phyloP scores from a whole-genome alignment of 2,888 invertebrate species.

The Diaphora mendica region DNA sequence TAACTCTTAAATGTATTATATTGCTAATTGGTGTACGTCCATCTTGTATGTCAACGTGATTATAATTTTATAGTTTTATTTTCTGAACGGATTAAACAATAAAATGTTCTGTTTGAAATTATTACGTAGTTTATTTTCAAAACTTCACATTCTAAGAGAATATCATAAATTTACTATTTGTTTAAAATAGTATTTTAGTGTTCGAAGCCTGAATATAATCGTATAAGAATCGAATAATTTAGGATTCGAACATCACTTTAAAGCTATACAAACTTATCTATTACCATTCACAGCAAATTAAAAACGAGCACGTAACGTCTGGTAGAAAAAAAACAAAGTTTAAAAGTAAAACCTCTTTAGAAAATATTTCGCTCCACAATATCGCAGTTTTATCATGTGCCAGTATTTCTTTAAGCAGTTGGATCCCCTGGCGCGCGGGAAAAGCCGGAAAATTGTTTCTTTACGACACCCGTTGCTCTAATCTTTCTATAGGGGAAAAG shows the following conservation, averaged over 20 bases:
- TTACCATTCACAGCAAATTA: neutral
- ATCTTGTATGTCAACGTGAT: conserved; percentile 86
- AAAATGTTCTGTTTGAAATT: conserved; percentile 87
- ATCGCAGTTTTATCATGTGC: conserved; percentile 81
- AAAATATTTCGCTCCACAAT: conserved; percentile 50
- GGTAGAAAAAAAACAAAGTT: neutral
- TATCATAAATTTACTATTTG: neutral
- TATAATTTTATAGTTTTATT: conserved; percentile 77
- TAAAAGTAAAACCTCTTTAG: conserved; percentile 10
- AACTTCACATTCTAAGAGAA: neutral
- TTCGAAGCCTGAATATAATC: neutral
- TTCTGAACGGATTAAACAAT: conserved; percentile 86
- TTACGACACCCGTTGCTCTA: conserved; percentile 83
- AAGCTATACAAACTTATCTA: neutral
- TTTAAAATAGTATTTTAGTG: neutral
- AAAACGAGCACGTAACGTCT: neutral
- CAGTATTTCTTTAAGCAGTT: conserved; percentile 72
- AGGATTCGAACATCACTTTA: neutral
- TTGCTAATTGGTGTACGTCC: conserved; percentile 86
- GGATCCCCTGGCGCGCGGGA: conserved; percentile 69
- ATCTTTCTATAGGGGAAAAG: conserved; percentile 67
- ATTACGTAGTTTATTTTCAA: conserved; percentile 69
- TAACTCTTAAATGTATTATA: conserved; percentile 82
- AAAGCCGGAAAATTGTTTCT: conserved; percentile 84
- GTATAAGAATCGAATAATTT: neutral